Conservation (phyloP, 2,113 vertebrate genomes). For the Leptobrachium ailaonicum region DNA sequence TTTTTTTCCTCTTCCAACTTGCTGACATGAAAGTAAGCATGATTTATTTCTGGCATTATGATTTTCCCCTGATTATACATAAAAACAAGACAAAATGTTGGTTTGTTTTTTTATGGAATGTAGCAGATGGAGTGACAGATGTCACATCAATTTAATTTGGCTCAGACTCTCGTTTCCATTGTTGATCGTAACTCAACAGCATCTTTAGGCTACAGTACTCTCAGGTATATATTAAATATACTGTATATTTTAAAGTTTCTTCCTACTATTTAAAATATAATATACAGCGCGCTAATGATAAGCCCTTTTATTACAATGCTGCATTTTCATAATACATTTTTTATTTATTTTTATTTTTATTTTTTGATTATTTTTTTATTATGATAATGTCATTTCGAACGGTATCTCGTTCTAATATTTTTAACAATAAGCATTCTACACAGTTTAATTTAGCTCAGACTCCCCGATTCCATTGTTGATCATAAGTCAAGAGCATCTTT, state of each 20-base stretch:
- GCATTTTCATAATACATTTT: too few relatives aligned
- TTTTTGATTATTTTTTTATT: too few relatives aligned
- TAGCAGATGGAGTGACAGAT: conserved; percentile 72
- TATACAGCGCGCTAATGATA: background rate
- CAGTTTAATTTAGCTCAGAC: too few relatives aligned
- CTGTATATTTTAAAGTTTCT: background rate
- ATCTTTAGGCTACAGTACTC: conserved; percentile 57
- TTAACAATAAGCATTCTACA: too few relatives aligned
- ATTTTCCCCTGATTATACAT: conserved; percentile 50
- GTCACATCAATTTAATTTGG: conserved; percentile 67
- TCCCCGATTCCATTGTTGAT: too few relatives aligned
- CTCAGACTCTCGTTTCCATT: conserved; percentile 57
- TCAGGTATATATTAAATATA: conserved; percentile 52
- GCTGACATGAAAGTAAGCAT: conserved; percentile 29
- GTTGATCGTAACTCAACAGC: conserved; percentile 55
- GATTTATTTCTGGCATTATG: conserved; percentile 48
- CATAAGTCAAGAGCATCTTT: too few relatives aligned
- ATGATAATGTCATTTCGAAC: too few relatives aligned
- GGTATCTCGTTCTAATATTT: too few relatives aligned
- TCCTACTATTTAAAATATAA: background rate
- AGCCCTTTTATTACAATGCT: too few relatives aligned
- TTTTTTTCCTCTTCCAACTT: too few relatives aligned
- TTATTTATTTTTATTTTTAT: too few relatives aligned
- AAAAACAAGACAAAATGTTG: conserved; percentile 57
- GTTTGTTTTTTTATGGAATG: conserved; percentile 59